Evolutionary conservation across 2,888 invertebrate species (phyloP).

Genomic region (Tromatobia lineatoria): DNA sequence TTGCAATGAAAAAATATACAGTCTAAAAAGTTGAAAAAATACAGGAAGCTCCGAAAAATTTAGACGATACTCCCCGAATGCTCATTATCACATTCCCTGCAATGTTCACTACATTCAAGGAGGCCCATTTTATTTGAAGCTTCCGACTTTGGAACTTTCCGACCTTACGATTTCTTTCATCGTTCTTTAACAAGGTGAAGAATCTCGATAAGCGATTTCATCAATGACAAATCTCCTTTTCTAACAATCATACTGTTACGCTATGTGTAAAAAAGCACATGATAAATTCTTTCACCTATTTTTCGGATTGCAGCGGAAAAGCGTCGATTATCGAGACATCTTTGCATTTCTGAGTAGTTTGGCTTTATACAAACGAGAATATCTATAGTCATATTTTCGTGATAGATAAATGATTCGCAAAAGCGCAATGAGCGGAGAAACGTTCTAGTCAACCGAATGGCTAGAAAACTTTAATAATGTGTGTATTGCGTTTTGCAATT

Average conservation of each 20-base stretch:
- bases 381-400: constrained; percentile 57
- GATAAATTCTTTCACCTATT: constrained; percentile 31
- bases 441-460: constrained; percentile 14
- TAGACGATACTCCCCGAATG: background rate
- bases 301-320: background rate
- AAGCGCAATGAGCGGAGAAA: constrained; percentile 1
- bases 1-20: too few species aligned
- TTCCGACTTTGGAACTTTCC: background rate
- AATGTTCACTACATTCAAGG: background rate
- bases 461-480: background rate
- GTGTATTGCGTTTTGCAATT: constrained; percentile 13
- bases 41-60: background rate
- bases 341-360: constrained; percentile 6
- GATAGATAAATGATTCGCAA: constrained; percentile 33
- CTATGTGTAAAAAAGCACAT: constrained; percentile 9
- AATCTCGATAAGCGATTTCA: background rate
- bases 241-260: background rate
- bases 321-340: background rate
- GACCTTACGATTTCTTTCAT: constrained; percentile 33
- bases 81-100: background rate
- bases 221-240: background rate
- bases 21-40: too few species aligned
- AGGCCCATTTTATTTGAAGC: too few species aligned
- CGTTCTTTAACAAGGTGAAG: too few species aligned
- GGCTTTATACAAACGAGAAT: constrained; percentile 38